Base-by-base conservation (phyloP, 2,113 vertebrate genomes). In the Chamaea fasciata region DNA sequence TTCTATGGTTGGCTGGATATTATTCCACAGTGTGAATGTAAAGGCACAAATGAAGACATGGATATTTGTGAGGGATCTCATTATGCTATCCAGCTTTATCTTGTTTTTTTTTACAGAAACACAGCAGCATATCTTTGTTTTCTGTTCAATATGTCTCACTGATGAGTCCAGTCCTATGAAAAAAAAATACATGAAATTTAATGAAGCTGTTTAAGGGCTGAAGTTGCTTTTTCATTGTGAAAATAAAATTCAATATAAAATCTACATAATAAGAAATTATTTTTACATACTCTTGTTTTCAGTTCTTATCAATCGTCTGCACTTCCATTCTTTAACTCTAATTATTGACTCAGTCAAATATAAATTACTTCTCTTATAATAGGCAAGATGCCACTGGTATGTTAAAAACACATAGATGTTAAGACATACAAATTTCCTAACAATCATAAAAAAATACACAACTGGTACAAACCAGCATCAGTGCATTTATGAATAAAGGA, bases 1-100 rank as follows among this genome's bases (percentile, higher is more conserved):
- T 95, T 64, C 97, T 28, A 57, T 46, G 69, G 92, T 83, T 44
- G 89, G 9, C 5, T 95, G 96, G 56, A 64, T 62, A 82, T 83
- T 92, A 83, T 53, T 83, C 64, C 94, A 94, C 10, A 96, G n/a
- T 7, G 14, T 87, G 63, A 89, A 69, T 13, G 41, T 17, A 71
- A 95, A 95, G 80, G 84, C 56, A 53, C 69, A 60, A 64, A 59
- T 26, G 74, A 95, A 92, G 47, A 79, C 37, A 64, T 83, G 88
- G 68, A 47, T 83, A 44, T 55, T 84, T 63, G 21, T 53, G 37
- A 65, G 13, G 18, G 11, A 28, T 63, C 78, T 86, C 95, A 95
- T 97, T 63, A 42, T 39, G 41, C 50, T 62, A 65, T 42, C n/a
- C 50, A 90, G 53, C 3, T 67, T 90, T 77, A 59, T 90, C 57